Evolutionary conservation across 2,888 invertebrate species (phyloP).

Genomic region (Athalia circularis): DNA sequence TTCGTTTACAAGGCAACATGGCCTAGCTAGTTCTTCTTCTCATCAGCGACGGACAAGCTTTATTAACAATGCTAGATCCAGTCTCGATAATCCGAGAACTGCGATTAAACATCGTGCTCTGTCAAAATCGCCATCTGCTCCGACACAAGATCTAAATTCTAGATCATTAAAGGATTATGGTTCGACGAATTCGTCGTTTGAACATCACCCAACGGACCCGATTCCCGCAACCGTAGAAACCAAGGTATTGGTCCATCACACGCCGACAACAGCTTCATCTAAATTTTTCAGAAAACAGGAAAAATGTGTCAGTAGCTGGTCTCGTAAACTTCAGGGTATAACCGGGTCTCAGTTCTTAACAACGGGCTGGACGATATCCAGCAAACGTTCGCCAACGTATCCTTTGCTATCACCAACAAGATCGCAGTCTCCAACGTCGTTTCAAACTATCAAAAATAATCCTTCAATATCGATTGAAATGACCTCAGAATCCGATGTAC

Average conservation of each 20-base stretch:
- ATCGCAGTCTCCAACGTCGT: neutral
- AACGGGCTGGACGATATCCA: conserved; percentile 31
- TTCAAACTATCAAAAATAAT: neutral
- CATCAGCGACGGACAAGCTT: conserved; percentile 5
- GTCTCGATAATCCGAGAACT: conserved; percentile 27
- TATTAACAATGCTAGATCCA: conserved; percentile 21
- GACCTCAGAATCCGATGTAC: conserved; percentile 9
- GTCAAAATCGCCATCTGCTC: conserved; percentile 45
- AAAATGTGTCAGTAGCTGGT: conserved; percentile 23
- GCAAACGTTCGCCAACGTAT: conserved; percentile 45
- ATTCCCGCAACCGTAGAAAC: conserved; percentile 18
- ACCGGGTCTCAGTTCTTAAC: conserved; percentile 42
- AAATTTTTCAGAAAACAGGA: conserved; percentile 14
- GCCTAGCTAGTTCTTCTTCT: conserved; percentile 15
- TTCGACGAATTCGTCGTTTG: conserved; percentile 45
- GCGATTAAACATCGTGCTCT: conserved; percentile 20
- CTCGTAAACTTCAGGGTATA: conserved; percentile 31
- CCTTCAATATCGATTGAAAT: conserved; percentile 31
- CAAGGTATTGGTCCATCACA: conserved; percentile 7
- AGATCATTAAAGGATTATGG: conserved; percentile 30
- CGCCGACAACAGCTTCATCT: neutral
- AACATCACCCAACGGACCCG: conserved; percentile 42
- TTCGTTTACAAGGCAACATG: conserved; percentile 43
- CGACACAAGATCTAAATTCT: conserved; percentile 33
- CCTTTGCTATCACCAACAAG: conserved; percentile 38